Base-by-base conservation (phyloP, 2,113 vertebrate genomes). In the Aix galericulata region DNA sequence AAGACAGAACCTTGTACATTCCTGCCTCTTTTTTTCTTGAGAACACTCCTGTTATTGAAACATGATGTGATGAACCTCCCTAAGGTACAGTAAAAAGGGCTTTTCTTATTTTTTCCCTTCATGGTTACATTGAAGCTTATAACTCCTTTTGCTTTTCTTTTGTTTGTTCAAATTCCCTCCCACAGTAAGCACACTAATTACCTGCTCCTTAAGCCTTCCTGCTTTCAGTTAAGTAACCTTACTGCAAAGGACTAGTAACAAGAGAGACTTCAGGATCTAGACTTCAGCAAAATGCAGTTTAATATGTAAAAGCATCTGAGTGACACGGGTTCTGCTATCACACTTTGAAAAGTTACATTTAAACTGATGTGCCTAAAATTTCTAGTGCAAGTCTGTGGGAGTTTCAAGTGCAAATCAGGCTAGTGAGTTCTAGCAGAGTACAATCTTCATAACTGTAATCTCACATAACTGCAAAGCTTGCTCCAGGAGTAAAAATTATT, bases 361-460 rank as follows among this genome's bases (percentile, higher is more conserved):
- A 80, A 44, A 75, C 26, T 74, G 67, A 23, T 5, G 16, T 94
- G 59, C 58, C 78, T 82, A 34, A 91, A 89, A 95, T 92, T 92
- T 62, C 58, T 17, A 17, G 36, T 88, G 78, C 73, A 93, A 91
- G 50, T 50, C 91, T 50, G 81, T 94, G 93, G 89, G 94, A 85
- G 94, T 82, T 79, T 50, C 85, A 87, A 95, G 89, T 72, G 81
- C 81, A 96, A 44, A 71, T 93, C 93, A 93, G 84, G 87, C 74
- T 85, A 69, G 78, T 93, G 94, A 96, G 87, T 92, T 89, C 82
- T 55, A 71, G 84, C 74, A 87, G 60, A 72, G 67, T 53, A 59
- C 56, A 75, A 11, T 86, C 84, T 93, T 55, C 93, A 89, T 58
- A 81, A 23, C 62, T 83, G 82, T 75, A 93, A 64, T 87, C 89